phyloP scores from a whole-genome alignment of 1,140 invertebrate genomes.

The Notospermus geniculatus region DNA sequence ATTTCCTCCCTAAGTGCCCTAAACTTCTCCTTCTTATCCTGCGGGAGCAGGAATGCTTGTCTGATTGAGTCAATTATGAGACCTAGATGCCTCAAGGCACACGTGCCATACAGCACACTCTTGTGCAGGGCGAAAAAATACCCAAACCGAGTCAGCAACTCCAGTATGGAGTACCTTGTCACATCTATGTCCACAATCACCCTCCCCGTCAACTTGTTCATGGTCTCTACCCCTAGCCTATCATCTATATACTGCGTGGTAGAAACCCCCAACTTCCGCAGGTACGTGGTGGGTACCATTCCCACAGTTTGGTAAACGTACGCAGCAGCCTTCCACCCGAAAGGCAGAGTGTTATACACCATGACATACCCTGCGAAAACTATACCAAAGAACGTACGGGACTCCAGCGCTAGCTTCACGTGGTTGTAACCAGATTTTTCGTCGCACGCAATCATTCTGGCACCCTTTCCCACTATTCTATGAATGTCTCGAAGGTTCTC shows the following conservation, averaged over 20 bases:
- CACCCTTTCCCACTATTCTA: constrained; percentile 9
- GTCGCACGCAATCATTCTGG: constrained; percentile 13
- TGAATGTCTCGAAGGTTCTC: constrained; percentile 12
- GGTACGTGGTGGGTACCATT: constrained; percentile 20
- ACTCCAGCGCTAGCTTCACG: background rate
- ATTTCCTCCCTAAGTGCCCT: constrained; percentile 16
- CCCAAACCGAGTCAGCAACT: background rate
- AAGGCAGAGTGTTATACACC: constrained; percentile 19
- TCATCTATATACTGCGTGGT: constrained; percentile 26
- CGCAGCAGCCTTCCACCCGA: constrained; percentile 25
- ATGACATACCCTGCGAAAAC: constrained; percentile 11
- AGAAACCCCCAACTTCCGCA: constrained; percentile 10
- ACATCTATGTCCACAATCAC: background rate
- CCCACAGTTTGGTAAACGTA: constrained; percentile 21
- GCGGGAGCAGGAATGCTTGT: constrained; percentile 17
- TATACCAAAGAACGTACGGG: background rate
- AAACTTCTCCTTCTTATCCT: constrained; percentile 20
- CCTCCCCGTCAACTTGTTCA: background rate
- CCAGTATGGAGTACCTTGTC: background rate
- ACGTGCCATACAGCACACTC: constrained; percentile 12
- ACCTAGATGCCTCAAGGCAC: constrained; percentile 14
- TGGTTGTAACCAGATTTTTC: constrained; percentile 15
- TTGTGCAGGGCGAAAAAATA: constrained; percentile 10
- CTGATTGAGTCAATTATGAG: constrained; percentile 19
- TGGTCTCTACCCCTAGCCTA: background rate